Percentiles rank a stretch among this genome's conserved stretches.
Evolutionary conservation across 2,797 vertebrate genomes (phyloP).

Genomic region (Scolopax bukidnonensis): DNA sequence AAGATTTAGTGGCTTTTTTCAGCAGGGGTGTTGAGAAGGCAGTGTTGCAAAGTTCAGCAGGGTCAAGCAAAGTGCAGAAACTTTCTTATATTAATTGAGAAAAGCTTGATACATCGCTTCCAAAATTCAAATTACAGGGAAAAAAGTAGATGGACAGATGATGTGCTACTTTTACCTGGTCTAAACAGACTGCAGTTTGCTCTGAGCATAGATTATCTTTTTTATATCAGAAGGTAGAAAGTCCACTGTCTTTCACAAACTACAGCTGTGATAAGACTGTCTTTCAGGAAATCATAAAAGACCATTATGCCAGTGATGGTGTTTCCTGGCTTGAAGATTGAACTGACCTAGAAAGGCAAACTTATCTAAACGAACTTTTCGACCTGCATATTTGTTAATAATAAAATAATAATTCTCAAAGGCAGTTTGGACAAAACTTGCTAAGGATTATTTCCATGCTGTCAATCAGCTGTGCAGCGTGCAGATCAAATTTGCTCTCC

Average conservation of each 20-base stretch:
- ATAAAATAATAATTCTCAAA: not conserved
- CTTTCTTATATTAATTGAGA: constrained; percentile 70
- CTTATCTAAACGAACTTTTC: not conserved
- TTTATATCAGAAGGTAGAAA: constrained; percentile 66
- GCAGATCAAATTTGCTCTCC: not conserved
- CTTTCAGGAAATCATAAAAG: constrained; percentile 70
- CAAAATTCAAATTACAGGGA: constrained; percentile 21
- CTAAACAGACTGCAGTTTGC: constrained; percentile 20
- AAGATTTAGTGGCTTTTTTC: constrained; percentile 83
- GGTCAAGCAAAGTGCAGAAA: constrained; percentile 91
- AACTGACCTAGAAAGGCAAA: not conserved
- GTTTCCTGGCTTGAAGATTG: constrained; percentile 18
- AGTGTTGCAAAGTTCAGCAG: constrained; percentile 85
- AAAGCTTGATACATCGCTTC: constrained; percentile 7
- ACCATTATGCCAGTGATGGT: constrained; percentile 39
- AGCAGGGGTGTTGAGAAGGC: constrained; percentile 80
- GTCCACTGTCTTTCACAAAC: constrained; percentile 61
- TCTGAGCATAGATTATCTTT: not conserved
- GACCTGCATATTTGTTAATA: not conserved
- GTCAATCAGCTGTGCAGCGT: not conserved
- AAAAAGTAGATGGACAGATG: constrained; percentile 23
- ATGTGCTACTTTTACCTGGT: constrained; percentile 41
- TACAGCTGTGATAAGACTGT: constrained; percentile 54
- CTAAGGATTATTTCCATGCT: not conserved
- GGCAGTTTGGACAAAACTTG: not conserved